A percentile compares a stretch with the other conserved stretches of the same genome.
Conservation (phyloP, 2,888 invertebrate species). For the Lochmaea capreae region DNA sequence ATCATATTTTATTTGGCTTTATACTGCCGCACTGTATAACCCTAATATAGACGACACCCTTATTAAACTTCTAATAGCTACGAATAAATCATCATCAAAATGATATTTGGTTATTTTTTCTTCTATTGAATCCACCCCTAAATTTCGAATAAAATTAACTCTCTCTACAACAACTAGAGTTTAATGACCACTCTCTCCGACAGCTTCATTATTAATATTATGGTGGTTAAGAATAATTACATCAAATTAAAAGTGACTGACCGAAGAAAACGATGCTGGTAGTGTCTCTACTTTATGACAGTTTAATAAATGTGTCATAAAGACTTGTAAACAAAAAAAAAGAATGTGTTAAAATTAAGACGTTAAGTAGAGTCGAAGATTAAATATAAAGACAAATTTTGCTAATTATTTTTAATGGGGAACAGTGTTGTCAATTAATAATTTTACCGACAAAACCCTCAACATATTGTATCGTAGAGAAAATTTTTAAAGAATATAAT, state of each 20-base stretch:
- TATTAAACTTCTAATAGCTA: not conserved
- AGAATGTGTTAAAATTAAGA: not conserved
- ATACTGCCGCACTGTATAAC: too few species aligned
- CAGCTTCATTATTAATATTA: conserved; percentile 7
- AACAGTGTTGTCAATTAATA: not conserved
- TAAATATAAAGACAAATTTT: not conserved
- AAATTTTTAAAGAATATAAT: too few species aligned
- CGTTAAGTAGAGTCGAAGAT: not conserved
- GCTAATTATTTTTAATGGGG: not conserved
- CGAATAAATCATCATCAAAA: conserved; percentile 3
- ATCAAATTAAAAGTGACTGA: conserved; percentile 12
- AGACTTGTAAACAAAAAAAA: conserved; percentile 6
- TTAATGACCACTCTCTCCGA: not conserved
- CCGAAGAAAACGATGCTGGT: conserved; percentile 14
- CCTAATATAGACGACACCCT: too few species aligned
- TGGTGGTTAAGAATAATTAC: conserved; percentile 8
- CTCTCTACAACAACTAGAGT: not conserved
- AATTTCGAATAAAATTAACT: conserved; percentile 7
- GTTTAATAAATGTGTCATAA: conserved; percentile 1
- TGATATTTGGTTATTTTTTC: not conserved
- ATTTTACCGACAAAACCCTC: too few species aligned
- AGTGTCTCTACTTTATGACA: not conserved
- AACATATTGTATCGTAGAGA: too few species aligned
- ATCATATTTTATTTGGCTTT: too few species aligned
- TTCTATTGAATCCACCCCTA: not conserved